Evolutionary conservation across 53 echinoderm and acorn worm species (phyloP).

Genomic region (Holothuria leucospilota): DNA sequence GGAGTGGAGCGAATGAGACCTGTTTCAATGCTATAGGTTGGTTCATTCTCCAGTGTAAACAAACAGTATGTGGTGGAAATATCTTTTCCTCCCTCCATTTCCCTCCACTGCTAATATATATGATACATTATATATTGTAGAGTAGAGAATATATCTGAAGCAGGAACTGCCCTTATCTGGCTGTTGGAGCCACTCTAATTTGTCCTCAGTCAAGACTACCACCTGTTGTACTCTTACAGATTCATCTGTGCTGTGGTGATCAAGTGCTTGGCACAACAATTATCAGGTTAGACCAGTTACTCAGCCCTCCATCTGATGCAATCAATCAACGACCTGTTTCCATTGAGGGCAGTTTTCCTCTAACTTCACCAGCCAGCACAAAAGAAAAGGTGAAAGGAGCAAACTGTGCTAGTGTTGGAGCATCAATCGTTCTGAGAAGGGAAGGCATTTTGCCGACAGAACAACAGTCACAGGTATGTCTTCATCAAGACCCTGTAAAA

Average conservation of each 20-base stretch:
- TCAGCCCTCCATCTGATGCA: conserved; percentile 73
- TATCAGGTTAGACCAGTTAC: conserved; percentile 71
- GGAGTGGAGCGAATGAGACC: no score
- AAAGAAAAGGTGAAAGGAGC: conserved; percentile 56
- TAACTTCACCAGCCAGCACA: conserved; percentile 61
- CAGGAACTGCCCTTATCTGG: no score
- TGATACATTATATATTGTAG: no score
- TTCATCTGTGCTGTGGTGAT: conserved; percentile 92
- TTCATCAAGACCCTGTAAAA: neutral
- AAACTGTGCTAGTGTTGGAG: conserved; percentile 78
- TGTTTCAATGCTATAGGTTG: no score
- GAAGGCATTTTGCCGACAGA: conserved; percentile 82
- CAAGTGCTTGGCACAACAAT: conserved; percentile 75
- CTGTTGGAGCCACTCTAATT: no score
- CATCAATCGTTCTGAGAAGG: conserved; percentile 81
- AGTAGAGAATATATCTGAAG: no score
- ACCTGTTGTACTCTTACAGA: conserved; percentile 45
- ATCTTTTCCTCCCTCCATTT: no score
- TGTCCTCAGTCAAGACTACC: no score
- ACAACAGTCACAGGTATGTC: conserved; percentile 53
- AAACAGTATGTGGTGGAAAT: neutral
- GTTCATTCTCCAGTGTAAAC: no score
- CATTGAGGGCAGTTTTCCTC: conserved; percentile 83
- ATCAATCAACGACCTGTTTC: conserved; percentile 75
- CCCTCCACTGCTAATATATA: no score